Conservation (phyloP, 2,797 vertebrate species). For the Malacoctenus gilli region DNA sequence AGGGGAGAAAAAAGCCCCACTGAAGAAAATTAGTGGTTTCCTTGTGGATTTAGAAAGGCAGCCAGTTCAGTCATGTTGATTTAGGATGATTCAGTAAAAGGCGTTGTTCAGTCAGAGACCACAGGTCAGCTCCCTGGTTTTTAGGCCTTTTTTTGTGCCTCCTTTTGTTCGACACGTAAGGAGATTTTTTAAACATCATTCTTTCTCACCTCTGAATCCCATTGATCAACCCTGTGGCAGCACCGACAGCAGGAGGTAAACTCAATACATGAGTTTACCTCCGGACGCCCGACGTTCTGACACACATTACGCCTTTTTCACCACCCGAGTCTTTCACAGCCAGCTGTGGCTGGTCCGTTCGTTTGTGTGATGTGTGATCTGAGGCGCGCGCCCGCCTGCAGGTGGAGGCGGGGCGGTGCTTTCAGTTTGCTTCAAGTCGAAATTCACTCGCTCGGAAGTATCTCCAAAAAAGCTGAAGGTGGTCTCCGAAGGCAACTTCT, state of each 20-base stretch:
- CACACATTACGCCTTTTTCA: slow-evolving; percentile 22
- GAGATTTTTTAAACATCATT: neutral
- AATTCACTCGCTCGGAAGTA: no score
- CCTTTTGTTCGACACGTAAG: no score
- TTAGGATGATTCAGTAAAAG: slow-evolving; percentile 1
- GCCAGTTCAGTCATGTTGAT: slow-evolving; percentile 31
- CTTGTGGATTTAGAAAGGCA: slow-evolving; percentile 18
- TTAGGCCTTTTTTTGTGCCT: neutral
- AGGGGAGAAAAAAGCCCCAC: no score
- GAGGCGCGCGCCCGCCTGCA: slow-evolving; percentile 15
- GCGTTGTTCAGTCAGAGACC: slow-evolving; percentile 15
- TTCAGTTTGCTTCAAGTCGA: no score
- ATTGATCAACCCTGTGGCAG: neutral
- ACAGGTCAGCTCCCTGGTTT: slow-evolving; percentile 8
- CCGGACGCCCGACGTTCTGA: slow-evolving; percentile 23
- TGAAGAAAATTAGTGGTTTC: slow-evolving; percentile 41
- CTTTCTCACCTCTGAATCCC: no score
- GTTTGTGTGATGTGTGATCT: slow-evolving; percentile 5
- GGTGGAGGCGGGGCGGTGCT: no score
- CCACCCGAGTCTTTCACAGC: slow-evolving; percentile 11
- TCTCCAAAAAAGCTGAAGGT: slow-evolving; percentile 4
- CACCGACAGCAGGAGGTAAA: neutral
- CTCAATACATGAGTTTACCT: no score
- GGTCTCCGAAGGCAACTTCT: slow-evolving; percentile 15
- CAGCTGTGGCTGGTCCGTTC: slow-evolving; percentile 13